phyloP scores from a whole-genome alignment of 2,797 vertebrate species.

The Acrossocheilus fasciatus region DNA sequence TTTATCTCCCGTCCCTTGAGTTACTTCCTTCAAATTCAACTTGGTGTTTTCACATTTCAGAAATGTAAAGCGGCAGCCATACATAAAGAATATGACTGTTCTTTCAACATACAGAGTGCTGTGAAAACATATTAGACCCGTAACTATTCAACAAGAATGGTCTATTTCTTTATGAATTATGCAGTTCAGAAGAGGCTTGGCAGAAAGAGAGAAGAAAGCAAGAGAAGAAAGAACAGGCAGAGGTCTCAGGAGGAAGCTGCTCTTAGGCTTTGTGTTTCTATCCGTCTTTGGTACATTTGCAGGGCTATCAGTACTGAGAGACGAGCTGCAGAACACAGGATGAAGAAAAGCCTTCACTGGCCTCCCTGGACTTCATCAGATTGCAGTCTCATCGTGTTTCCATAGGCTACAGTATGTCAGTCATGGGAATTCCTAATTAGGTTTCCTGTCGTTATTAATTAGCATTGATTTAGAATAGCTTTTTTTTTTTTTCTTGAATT shows the following conservation, averaged over 20 bases:
- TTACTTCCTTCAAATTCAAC: slow-evolving; percentile 34
- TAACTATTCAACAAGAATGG: slow-evolving; percentile 23
- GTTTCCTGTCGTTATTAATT: slow-evolving; percentile 44
- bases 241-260: slow-evolving; percentile 26
- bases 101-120: neutral
- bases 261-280: slow-evolving; percentile 19
- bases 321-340: slow-evolving; percentile 16
- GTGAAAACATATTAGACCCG: slow-evolving; percentile 18
- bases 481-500: neutral
- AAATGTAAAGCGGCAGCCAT: slow-evolving; percentile 3
- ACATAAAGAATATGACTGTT: neutral
- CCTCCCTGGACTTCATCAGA: slow-evolving; percentile 31
- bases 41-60: neutral
- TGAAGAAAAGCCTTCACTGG: neutral
- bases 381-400: slow-evolving; percentile 16
- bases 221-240: neutral
- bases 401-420: slow-evolving; percentile 11
- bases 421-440: slow-evolving; percentile 22
- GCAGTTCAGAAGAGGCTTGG: slow-evolving; percentile 30
- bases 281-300: slow-evolving; percentile 18
- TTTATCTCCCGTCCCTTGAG: neutral
- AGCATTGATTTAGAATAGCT: slow-evolving; percentile 1
- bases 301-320: slow-evolving; percentile 16
- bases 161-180: slow-evolving; percentile 44
- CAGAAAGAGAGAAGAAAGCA: slow-evolving; percentile 13